Percentiles rank a stretch among this genome's conserved stretches.
Evolutionary conservation across 2,113 vertebrate genomes (phyloP).

Genomic region (Malaclemys terrapin): DNA sequence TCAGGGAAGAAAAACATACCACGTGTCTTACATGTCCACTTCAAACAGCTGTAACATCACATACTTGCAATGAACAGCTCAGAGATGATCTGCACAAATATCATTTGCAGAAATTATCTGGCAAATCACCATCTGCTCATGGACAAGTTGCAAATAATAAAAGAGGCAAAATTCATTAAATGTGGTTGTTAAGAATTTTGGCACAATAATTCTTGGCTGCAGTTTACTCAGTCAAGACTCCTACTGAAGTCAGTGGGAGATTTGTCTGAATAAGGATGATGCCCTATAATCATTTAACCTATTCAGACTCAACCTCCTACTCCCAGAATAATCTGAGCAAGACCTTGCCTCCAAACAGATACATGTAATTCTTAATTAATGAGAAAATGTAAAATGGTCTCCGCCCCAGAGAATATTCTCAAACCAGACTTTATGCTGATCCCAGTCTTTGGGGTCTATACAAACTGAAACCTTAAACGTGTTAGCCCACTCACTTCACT

Average conservation of each 20-base stretch:
- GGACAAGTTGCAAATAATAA: neutral
- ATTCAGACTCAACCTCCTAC: neutral
- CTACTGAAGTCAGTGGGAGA: neutral
- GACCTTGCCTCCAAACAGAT: neutral
- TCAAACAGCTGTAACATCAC: neutral
- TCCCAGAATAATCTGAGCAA: neutral
- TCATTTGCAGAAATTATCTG: neutral
- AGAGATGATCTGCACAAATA: rapidly evolving
- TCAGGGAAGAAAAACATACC: neutral
- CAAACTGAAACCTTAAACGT: neutral
- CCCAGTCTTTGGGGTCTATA: neutral
- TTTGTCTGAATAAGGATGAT: neutral
- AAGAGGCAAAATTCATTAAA: neutral
- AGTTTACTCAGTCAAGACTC: neutral
- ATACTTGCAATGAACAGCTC: rapidly evolving
- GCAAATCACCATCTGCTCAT: neutral
- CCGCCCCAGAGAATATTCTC: neutral
- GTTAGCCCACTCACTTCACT: rapidly evolving
- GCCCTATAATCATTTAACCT: neutral
- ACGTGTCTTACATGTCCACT: neutral
- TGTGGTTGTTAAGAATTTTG: neutral
- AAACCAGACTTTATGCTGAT: neutral
- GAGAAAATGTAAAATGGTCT: neutral
- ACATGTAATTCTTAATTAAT: neutral
- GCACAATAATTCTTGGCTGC: neutral